Evolutionary conservation across 2,888 invertebrate species (phyloP), one percentile per base, ranked within the genome.

Genomic region (Drosophila flavopinicola): DNA sequence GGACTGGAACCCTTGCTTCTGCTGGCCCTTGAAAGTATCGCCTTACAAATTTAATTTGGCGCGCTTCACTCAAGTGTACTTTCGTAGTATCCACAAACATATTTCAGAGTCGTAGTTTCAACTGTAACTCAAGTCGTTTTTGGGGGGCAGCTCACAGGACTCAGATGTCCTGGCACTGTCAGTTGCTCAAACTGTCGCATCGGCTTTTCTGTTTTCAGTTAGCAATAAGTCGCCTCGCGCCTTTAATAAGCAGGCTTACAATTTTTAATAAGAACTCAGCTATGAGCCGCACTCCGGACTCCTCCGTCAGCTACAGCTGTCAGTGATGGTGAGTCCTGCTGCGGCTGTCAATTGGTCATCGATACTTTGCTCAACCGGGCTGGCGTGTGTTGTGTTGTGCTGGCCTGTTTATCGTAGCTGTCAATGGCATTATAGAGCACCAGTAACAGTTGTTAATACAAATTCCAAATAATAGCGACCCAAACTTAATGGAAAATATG

Each of bases 1-100:
- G n/a, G n/a, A n/a, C n/a, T n/a, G n/a, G 35, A 72, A 80, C 87
- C 87, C 74, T 77, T 77, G 54, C 64, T 53, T 23, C 20, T 20
- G 20, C 53, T 29, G 65, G 49, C 32, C 38, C 64, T 49, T 24
- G 45, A 75, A 78, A 75, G 85, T 89, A 88, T 89, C 89, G 57
- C 20, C 74, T 89, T 89, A 76, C 89, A 83, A 63, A 78, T 85
- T 85, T 59, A 88, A 88, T 88, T 89, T 88, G 86, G 88, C 89
- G 87, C 88, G 84, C 88, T 89, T 69, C 83, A 79, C 75, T 89
- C 88, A 90, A 83, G 87, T 85, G 89, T 82, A 78, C 54, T 75
- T 78, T 66, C 59, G 61, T 57, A 61, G 74, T 75, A 74, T 71
- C 68, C 77, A 77, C 73, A 70, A 66, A 75, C 60, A 63, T 74